Evolutionary conservation across 2,113 vertebrate genomes (phyloP), one percentile per base, ranked within the genome.

Genomic region (Pholis gunnellus): DNA sequence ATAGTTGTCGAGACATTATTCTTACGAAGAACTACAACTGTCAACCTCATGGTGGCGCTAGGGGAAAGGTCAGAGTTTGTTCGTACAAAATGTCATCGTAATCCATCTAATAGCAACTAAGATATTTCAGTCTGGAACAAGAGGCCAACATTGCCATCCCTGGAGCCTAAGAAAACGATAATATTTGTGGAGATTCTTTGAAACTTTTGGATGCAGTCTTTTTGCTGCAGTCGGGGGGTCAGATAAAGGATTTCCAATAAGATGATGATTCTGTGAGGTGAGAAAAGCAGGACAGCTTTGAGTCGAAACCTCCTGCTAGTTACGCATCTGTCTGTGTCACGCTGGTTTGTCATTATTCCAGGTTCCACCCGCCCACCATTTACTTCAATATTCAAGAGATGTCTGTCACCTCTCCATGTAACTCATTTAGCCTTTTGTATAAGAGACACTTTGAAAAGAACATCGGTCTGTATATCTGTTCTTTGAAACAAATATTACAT

Each of bases 311-410:
- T 27, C 44, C 59, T 60, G 48, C 70, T 66, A 31, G 70, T 60
- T 72, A 15, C 44, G 50, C 66, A 64, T 79, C 59, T 57, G 50
- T 77, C 68, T 46, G 20, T 66, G 57, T 54, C 69, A 71, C 27
- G 13, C 88, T 82, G 79, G 25, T 68, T 75, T 75, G 40, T 82
- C 46, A 80, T 78, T 71, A 63, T 5, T 52, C 14, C 15, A 8
- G 40, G 40, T 54, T 1, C 22, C 46, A 77, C 5, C 29, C 79
- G 73, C 82, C 75, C 60, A 82, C 80, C 74, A 22, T 48, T 48
- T 56, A 63, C 59, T 75, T 52, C n/a, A 81, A 68, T 72, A 82
- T 78, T 79, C 36, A 76, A 31, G 25, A 67, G 56, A 75, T 70
- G 22, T 67, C 20, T 73, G 29, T 76, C 68, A 60, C 38, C 71